Evolutionary conservation across 2,888 invertebrate species (phyloP).

Genomic region (Mamestra brassicae): DNA sequence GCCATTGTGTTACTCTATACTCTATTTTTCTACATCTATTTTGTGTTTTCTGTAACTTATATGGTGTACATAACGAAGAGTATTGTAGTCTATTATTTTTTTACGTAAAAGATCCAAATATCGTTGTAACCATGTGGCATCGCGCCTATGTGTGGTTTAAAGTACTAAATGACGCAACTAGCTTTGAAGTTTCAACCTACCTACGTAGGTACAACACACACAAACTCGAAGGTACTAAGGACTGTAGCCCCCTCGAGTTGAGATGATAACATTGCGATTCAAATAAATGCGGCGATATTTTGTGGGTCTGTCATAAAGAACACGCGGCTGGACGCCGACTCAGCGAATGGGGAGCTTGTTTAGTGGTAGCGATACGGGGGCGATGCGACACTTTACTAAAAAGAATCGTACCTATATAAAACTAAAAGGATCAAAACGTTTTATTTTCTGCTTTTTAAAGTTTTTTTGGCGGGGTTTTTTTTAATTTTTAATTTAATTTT

Average conservation of each 20-base stretch:
- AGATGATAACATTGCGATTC: conserved; percentile 82
- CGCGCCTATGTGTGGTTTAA: not conserved
- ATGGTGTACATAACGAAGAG: too few species aligned
- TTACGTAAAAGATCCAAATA: not conserved
- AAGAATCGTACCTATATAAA: too few species aligned
- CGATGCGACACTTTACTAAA: conserved; percentile 18
- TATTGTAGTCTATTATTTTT: too few species aligned
- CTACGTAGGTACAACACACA: conserved; percentile 34
- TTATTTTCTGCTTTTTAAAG: too few species aligned
- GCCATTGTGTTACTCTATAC: too few species aligned
- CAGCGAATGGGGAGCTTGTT: conserved; percentile 69
- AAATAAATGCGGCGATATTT: conserved; percentile 80
- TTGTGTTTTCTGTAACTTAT: too few species aligned
- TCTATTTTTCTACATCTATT: too few species aligned
- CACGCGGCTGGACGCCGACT: conserved; percentile 79
- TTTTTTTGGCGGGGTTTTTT: too few species aligned
- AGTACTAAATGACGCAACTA: not conserved
- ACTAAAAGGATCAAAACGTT: too few species aligned
- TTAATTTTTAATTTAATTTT: too few species aligned
- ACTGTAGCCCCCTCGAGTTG: conserved; percentile 50
- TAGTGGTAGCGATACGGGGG: conserved; percentile 17
- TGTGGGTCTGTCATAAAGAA: conserved; percentile 81
- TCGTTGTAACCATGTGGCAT: not conserved
- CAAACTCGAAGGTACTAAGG: conserved; percentile 43
- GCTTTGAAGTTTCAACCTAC: not conserved